phyloP scores from a whole-genome alignment of 2,797 vertebrate species.

The Spinus olivaceus region DNA sequence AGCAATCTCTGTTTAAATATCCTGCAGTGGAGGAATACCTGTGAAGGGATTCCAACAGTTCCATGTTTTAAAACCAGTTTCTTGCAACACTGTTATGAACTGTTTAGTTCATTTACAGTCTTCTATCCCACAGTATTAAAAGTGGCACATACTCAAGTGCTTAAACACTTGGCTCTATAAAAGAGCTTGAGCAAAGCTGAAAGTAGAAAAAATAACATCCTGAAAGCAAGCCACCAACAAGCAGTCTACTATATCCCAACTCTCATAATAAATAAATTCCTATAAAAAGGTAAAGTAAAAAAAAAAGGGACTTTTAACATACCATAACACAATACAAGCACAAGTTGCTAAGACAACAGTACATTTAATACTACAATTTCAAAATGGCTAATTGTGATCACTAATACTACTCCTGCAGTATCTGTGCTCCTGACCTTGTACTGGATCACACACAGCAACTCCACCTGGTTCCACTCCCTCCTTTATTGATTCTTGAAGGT shows the following conservation, averaged over 20 bases:
- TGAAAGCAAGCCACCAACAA: not conserved
- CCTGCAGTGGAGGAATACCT: not conserved
- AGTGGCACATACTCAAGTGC: not conserved
- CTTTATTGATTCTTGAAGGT: fast-evolving
- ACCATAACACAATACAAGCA: not conserved
- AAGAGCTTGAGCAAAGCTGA: not conserved
- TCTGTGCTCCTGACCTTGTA: not conserved
- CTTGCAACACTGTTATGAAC: not conserved
- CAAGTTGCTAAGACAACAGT: not conserved
- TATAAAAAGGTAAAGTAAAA: not conserved
- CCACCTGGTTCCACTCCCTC: not conserved
- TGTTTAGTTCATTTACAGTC: not conserved
- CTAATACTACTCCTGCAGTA: not conserved
- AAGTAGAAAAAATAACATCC: not conserved
- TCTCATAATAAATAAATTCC: not conserved
- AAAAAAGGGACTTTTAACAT: not conserved
- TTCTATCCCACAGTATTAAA: not conserved
- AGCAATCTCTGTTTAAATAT: not conserved
- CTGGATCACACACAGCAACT: not conserved
- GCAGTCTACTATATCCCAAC: not conserved
- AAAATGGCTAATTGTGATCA: not conserved
- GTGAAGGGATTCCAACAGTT: not conserved
- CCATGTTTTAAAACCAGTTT: not conserved
- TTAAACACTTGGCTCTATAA: not conserved
- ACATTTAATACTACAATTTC: not conserved